Conservation (phyloP, 92 coral and sea anemone genomes). For the Heteractis magnifica region DNA sequence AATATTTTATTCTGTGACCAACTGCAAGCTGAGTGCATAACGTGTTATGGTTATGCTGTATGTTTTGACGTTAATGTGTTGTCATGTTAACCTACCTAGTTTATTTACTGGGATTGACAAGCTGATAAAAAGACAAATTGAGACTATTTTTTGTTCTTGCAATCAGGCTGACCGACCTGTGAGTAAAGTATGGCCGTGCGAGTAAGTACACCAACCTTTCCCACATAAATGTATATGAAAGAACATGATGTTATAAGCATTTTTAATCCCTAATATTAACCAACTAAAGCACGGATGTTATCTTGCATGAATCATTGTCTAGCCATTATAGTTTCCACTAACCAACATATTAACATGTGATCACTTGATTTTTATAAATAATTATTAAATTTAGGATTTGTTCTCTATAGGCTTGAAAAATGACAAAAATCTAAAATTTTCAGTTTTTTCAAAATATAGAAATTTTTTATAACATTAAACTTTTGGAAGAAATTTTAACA, state of each 20-base stretch:
- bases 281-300: constrained; percentile 15
- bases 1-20: not conserved
- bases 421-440: not conserved
- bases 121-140: constrained; percentile 8
- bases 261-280: constrained; percentile 25
- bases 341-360: constrained; percentile 22
- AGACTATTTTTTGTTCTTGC: constrained; percentile 37
- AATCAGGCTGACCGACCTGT: constrained; percentile 55
- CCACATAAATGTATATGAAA: constrained; percentile 17
- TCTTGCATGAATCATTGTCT: not conserved
- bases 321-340: not conserved
- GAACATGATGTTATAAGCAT: not conserved
- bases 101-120: not conserved
- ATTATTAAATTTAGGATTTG: not conserved
- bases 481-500: not conserved
- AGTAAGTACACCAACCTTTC: constrained; percentile 25
- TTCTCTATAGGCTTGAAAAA: not conserved
- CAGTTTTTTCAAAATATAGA: not conserved
- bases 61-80: constrained; percentile 5
- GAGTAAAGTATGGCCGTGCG: constrained; percentile 39
- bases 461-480: not conserved
- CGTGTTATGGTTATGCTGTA: not conserved
- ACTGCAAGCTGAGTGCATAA: not conserved
- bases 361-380: constrained; percentile 25
- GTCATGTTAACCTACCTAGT: not conserved